Evolutionary conservation across 2,888 invertebrate species (phyloP).

Genomic region (Campopleginae sp.): DNA sequence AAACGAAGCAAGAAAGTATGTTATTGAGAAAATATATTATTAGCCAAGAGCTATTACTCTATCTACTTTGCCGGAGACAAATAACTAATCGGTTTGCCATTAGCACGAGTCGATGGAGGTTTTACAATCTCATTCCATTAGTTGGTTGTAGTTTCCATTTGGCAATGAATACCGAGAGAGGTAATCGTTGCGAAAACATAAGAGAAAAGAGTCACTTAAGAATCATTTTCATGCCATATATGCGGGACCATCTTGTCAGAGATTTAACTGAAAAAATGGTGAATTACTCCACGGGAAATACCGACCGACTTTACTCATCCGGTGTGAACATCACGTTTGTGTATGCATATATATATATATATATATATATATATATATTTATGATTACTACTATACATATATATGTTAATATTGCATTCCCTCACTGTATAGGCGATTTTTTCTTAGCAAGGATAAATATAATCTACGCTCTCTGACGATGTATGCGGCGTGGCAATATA

Average conservation of each 20-base stretch:
- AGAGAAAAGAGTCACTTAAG: slow-evolving; percentile 27
- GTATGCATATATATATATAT: background rate
- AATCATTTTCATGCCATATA: slow-evolving; percentile 3
- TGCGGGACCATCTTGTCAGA: slow-evolving; percentile 18
- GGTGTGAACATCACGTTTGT: slow-evolving; percentile 60
- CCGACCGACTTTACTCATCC: slow-evolving; percentile 65
- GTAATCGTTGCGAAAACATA: slow-evolving; percentile 39
- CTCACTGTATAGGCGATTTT: slow-evolving; percentile 43
- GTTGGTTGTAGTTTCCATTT: slow-evolving; percentile 31
- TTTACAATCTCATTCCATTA: slow-evolving; percentile 52
- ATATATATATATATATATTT: slow-evolving; percentile 1
- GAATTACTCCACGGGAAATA: slow-evolving; percentile 58
- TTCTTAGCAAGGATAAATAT: slow-evolving; percentile 65
- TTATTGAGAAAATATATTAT: slow-evolving; percentile 60
- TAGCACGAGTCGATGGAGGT: slow-evolving; percentile 64
- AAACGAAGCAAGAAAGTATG: slow-evolving; percentile 16
- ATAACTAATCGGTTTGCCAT: slow-evolving; percentile 67
- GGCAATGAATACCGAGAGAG: slow-evolving; percentile 6
- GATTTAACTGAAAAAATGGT: slow-evolving; percentile 45
- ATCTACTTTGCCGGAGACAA: slow-evolving; percentile 64
- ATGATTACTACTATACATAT: slow-evolving; percentile 1
- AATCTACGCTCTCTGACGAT: slow-evolving; percentile 55
- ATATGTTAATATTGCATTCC: slow-evolving; percentile 33
- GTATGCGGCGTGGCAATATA: slow-evolving; percentile 58
- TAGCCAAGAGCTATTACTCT: slow-evolving; percentile 64